Conservation (phyloP, 35 echinoderm and acorn worm species). For the Amphiura filiformis region DNA sequence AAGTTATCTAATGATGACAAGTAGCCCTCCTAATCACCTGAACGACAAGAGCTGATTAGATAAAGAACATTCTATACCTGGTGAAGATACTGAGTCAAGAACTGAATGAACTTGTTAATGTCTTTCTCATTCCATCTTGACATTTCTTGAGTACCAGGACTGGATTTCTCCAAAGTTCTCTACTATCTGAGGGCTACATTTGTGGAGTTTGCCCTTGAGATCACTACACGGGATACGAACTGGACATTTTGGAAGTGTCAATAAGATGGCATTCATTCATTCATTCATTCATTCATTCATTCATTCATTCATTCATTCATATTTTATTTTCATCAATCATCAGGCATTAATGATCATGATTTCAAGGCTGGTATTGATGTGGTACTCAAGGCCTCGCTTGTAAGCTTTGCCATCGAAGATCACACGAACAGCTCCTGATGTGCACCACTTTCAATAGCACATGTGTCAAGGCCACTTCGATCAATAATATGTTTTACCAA, state of each 20-base stretch:
- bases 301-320: no score
- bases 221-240: no score
- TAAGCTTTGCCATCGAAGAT: no score
- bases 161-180: background rate
- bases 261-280: background rate
- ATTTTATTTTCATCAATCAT: no score
- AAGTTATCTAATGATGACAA: constrained; percentile 45
- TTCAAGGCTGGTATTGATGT: no score
- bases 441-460: no score
- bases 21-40: background rate
- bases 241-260: no score
- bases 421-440: constrained; percentile 35
- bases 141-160: no score
- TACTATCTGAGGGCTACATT: background rate
- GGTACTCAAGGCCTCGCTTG: no score
- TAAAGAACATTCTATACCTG: constrained; percentile 36
- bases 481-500: background rate
- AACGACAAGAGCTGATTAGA: no score
- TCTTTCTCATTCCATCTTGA: background rate
- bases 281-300: background rate
- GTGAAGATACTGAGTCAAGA: constrained; percentile 46
- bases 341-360: background rate
- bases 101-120: constrained; percentile 22
- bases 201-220: no score
- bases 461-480: no score